phyloP scores from a whole-genome alignment of 2,113 vertebrate genomes.

The Melanocharis versteri region DNA sequence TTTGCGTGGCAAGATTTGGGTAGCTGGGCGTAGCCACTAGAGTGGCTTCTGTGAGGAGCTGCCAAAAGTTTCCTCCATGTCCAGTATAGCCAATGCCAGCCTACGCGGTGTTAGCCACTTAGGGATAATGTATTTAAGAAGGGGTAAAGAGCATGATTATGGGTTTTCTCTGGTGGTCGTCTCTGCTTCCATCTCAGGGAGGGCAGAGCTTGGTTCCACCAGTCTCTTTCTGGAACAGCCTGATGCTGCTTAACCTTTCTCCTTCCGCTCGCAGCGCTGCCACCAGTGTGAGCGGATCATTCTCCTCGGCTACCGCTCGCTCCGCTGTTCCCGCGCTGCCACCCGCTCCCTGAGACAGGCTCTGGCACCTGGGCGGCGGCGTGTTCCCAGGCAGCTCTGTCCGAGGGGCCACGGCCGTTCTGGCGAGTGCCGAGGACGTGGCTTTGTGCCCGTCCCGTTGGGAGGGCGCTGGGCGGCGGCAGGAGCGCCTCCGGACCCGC shows the following conservation, averaged over 20 bases:
- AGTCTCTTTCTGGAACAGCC: not conserved
- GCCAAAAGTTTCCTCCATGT: not conserved
- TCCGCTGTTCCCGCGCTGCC: not conserved
- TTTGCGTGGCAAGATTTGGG: not conserved
- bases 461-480: rapidly evolving
- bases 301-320: rapidly evolving
- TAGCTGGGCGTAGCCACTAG: not conserved
- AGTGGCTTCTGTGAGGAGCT: not conserved
- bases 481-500: no score
- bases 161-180: not conserved
- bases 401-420: not conserved
- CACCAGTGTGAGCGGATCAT: not conserved
- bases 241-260: not conserved
- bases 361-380: not conserved
- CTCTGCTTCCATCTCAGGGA: not conserved
- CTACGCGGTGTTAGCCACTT: rapidly evolving
- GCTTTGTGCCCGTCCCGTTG: not conserved
- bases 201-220: not conserved
- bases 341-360: rapidly evolving
- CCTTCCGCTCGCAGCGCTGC: not conserved
- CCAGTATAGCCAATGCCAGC: not conserved
- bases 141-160: rapidly evolving
- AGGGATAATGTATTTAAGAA: not conserved
- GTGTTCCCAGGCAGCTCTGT: not conserved
- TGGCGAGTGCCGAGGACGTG: not conserved